Evolutionary conservation across 2,797 vertebrate genomes (phyloP), one percentile per base, ranked within the genome.

Genomic region (Limnodromus scolopaceus): DNA sequence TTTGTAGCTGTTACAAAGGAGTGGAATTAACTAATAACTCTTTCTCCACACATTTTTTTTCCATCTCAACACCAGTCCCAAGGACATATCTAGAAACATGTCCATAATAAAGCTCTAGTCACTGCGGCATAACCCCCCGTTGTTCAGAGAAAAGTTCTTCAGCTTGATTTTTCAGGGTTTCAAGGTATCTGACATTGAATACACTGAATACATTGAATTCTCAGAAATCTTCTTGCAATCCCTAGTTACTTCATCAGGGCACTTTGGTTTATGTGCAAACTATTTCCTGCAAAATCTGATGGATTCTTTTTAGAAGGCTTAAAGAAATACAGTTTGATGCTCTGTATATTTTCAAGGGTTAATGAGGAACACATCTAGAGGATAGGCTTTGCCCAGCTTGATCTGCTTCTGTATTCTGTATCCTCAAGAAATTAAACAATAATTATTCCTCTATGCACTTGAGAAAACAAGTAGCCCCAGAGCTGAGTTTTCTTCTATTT

Each of bases 61-160:
- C 36, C 10, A 57, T 38, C 45, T 81, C 22, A 70, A 28, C 6
- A 48, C 0, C 1, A 85, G 36, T 70, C 58, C 16, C 30, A 84
- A 48, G 43, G 8, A 77, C 4, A 28, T 55, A 38, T 30, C n/a
- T 64, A 70, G 85, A 85, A 77, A 18, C 16, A 36, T 10, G 9
- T 48, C 74, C 23, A 32, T 32, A 77, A 71, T 66, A 48, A 92
- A 87, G 20, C 48, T 91, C 68, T 48, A 60, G 82, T 34, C 75
- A 89, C 48, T 41, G 24, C 43, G 79, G 55, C 27, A 30, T 28
- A 76, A 79, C 10, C 4, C 5, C 1, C 7, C 72, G 15, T 28
- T 79, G 34, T 93, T 74, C 58, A 87, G 49, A 70, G 19, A 38
- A 75, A 85, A 16, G 22, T 41, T 77, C 30, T 80, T 74, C 71